Percentiles rank a stretch among this genome's conserved stretches.
Conservation (phyloP, 2,113 vertebrate genomes). For the Cariama cristata region DNA sequence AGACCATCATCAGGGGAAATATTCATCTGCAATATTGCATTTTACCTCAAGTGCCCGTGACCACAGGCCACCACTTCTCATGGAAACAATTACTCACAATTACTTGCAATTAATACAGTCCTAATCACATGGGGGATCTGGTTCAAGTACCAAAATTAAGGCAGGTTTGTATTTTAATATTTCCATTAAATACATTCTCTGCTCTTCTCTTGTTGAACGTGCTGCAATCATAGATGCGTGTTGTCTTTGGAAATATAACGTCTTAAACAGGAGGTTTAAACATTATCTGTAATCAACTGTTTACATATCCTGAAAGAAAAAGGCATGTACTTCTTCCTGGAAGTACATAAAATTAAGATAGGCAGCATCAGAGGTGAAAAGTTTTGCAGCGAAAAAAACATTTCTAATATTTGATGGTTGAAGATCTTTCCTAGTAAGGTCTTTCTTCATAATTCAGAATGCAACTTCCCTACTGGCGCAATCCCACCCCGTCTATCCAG, state of each 20-base stretch:
- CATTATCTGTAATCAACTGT: background rate
- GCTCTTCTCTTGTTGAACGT: background rate
- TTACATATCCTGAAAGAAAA: background rate
- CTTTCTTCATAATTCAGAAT: background rate
- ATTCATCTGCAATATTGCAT: background rate
- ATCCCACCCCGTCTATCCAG: background rate
- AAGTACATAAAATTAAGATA: background rate
- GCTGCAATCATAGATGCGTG: background rate
- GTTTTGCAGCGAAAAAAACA: background rate
- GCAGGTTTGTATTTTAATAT: background rate
- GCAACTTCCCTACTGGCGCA: background rate
- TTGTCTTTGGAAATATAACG: background rate
- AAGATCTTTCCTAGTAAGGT: background rate
- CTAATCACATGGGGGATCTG: background rate
- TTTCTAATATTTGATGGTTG: background rate
- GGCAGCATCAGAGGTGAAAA: background rate
- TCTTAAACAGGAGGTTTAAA: background rate
- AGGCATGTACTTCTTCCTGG: background rate
- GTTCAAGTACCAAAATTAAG: background rate
- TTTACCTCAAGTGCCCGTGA: constrained; percentile 2
- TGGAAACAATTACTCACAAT: background rate
- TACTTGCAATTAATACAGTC: constrained; percentile 8
- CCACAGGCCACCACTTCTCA: constrained; percentile 1
- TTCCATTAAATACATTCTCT: background rate
- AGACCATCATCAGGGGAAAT: constrained; percentile 16